These are phyloP conservation scores for Trissolcus japonicus DNA, from an alignment of 2,888 invertebrate species.

Conservation along the genomic window DNA sequence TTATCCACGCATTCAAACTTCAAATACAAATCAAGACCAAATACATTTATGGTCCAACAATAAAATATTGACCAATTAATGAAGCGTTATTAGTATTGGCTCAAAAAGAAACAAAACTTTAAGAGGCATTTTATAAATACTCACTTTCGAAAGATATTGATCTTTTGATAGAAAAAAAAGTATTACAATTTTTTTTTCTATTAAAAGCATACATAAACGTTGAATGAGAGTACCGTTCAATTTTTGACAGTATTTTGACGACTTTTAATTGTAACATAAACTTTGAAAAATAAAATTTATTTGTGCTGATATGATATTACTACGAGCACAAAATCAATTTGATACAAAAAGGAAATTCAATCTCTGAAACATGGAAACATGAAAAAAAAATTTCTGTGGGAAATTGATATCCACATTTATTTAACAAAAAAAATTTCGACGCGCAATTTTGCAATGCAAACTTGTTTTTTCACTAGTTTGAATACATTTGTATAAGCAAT, in stretches of 20 bases:
- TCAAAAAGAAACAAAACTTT: constrained; percentile 28
- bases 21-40: background rate
- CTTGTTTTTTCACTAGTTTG: too few species aligned
- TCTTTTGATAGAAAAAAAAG: constrained; percentile 36
- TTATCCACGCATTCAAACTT: constrained; percentile 23
- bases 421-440: too few species aligned
- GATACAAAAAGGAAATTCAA: constrained; percentile 1
- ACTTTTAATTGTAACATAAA: constrained; percentile 6
- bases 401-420: too few species aligned
- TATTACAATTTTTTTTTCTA: constrained; percentile 36
- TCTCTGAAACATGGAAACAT: too few species aligned
- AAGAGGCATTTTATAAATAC: constrained; percentile 44
- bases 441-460: too few species aligned
- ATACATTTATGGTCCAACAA: constrained; percentile 29
- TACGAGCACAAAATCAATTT: constrained; percentile 7
- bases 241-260: constrained; percentile 18
- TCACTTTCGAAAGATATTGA: constrained; percentile 26
- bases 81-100: constrained; percentile 30
- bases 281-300: background rate
- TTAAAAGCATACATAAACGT: constrained; percentile 25
- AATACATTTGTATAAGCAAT: too few species aligned
- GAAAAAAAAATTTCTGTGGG: too few species aligned
- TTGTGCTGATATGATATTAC: background rate
- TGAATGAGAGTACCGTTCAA: constrained; percentile 7
- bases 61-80: constrained; percentile 19